Evolutionary conservation across 2,797 vertebrate species (phyloP), one percentile per base, ranked within the genome.

Genomic region (Glossophaga mutica): DNA sequence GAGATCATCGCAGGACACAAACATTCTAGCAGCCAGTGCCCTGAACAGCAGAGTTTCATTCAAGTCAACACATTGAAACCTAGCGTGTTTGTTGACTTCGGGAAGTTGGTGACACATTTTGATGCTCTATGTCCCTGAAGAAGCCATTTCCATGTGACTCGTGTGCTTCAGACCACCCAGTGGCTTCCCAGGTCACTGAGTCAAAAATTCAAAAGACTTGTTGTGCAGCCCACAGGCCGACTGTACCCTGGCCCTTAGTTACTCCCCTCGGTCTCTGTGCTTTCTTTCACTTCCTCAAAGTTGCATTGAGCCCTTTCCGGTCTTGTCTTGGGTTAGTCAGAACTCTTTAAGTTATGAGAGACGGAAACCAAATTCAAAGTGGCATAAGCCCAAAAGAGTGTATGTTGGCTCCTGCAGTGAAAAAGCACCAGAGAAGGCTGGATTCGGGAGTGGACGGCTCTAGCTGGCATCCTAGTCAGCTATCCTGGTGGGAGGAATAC

Each of bases 201-300:
- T 52, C 81, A 67, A 87, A 70, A 55, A 79, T 37, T 55, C n/a
- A 39, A 37, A 65, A 29, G 39, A 48, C 24, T 82, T 32, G 8
- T 4, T 1, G 22, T 2, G 26, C 26, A 24, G 62, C 37, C 68
- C 55, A 22, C 5, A 1, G 26, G 26, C 26, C 44, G 10, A 42
- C n/a, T 0, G 14, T 32, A 24, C 32, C 55, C 46, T 74, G 59
- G 67, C 34, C 24, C 44, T 14, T 6, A 32, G 67, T 48, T 24
- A 1, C 22, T 87, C 32, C 4, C 2, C 37, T n/a, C 55, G 22
- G 39, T 3, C 55, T 39, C 68, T 14, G 74, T 5, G 59, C 24
- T 9, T 83, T 78, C 46, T 96, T 85, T 94, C 94, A 95, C 82
- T 97, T 97, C 96, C 95, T 91, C 81, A 37, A 71, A 82, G 55